Conservation (phyloP, 2,113 vertebrate species). For the Argyrosomus japonicus region DNA sequence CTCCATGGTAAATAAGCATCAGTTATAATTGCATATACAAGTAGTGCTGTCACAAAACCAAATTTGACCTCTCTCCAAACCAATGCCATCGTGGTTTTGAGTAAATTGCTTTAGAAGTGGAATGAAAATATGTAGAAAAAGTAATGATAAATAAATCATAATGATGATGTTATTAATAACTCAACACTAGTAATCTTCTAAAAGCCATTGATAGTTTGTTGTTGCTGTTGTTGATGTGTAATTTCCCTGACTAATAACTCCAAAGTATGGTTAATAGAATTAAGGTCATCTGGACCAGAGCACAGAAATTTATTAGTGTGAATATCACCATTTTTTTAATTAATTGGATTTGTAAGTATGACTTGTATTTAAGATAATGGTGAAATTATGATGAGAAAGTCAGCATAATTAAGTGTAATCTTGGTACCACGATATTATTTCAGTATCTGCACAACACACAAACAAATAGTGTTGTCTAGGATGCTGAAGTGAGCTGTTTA, state of each 20-base stretch:
- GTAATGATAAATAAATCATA: background rate
- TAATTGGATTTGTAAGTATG: background rate
- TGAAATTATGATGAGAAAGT: background rate
- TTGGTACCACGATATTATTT: background rate
- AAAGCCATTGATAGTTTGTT: background rate
- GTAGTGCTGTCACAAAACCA: slow-evolving; percentile 32
- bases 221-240: background rate
- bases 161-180: slow-evolving; percentile 7
- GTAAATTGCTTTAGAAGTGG: background rate
- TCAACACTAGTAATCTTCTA: background rate
- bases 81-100: background rate
- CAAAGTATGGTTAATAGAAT: background rate
- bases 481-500: background rate
- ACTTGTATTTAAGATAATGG: background rate
- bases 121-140: background rate
- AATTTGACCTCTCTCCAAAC: background rate
- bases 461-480: background rate
- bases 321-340: background rate
- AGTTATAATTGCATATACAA: slow-evolving; percentile 60
- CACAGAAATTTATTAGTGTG: background rate
- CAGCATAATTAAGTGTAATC: background rate
- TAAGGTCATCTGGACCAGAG: too few species aligned
- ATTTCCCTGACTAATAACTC: background rate
- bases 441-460: background rate
- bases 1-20: slow-evolving; percentile 65